Evolutionary conservation across 2,888 invertebrate genomes (phyloP), one percentile per base, ranked within the genome.

Genomic region (Lydus trimaculatus): DNA sequence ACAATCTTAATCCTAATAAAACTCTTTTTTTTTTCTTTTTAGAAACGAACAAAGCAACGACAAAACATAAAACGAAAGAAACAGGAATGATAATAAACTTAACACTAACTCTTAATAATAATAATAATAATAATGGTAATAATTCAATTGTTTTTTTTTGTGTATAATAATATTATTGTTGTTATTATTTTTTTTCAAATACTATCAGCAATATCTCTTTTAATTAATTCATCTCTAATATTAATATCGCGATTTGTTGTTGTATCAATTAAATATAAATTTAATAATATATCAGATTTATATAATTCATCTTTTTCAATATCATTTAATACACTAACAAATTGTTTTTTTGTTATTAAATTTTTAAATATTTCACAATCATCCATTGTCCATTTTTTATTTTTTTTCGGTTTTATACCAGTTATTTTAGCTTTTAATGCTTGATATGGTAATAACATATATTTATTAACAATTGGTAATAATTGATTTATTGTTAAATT

Each of bases 351-450:
- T 39, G 91, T 89, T 7, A 93, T 91, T 71, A 94, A 80, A 74
- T 91, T 87, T 77, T 92, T 91, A 81, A 95, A 95, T 69, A 89
- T 85, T 63, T 92, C 85, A 78, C 92, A 92, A 83, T 94, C 93
- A 75, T 92, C 91, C 74, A 91, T 89, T 0, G 90, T 87, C 92
- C 93, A 93, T 83, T 93, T 87, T 25, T 82, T 83, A 69, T 86
- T 83, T 28, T 86, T 83, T 28, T 80, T 84, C 56, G 90, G 87
- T 72, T 85, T 83, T 65, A 90, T 86, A 91, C 91, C 91, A 75
- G 87, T 82, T 63, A 92, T 83, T 84, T 87, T 89, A 11, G 91
- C 91, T 78, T 89, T 89, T 58, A 92, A 85, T 0, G 91, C 90
- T 84, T 91, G 91, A 82, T 89, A 90, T 1, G 91, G 91, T 67